These are phyloP conservation scores for Manis pentadactyla DNA, from an alignment of 2,797 vertebrate species.

Conservation along the genomic window DNA sequence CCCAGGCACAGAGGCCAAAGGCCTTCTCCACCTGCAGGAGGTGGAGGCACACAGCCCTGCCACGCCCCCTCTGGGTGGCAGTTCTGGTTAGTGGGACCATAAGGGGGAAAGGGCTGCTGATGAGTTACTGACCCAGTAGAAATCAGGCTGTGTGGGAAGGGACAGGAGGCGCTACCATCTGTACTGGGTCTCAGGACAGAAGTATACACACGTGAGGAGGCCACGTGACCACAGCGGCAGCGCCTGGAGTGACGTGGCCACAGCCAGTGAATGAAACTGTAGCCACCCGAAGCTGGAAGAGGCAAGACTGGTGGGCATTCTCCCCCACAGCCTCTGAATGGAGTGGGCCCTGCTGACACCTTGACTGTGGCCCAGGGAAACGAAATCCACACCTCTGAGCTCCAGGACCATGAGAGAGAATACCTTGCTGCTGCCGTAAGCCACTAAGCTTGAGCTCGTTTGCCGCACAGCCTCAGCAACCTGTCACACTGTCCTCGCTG, in stretches of 20 bases:
- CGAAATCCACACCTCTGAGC: neutral
- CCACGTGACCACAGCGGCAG: neutral
- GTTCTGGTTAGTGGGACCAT: neutral
- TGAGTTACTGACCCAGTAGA: neutral
- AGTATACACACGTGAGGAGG: neutral
- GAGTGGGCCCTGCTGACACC: neutral
- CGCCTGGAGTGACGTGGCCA: neutral
- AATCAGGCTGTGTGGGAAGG: neutral
- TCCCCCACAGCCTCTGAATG: neutral
- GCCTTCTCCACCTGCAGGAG: neutral
- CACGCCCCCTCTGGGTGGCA: no score
- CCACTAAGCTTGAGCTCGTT: neutral
- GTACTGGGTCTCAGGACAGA: neutral
- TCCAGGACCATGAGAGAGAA: neutral
- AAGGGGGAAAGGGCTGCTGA: neutral
- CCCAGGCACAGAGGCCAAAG: neutral
- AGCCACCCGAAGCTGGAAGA: neutral
- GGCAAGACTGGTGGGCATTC: no score
- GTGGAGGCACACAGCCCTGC: neutral
- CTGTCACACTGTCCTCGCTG: neutral
- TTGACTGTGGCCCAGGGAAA: neutral
- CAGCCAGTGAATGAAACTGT: neutral
- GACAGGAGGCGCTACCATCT: neutral
- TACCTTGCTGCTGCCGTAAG: neutral
- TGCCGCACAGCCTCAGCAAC: neutral